These are phyloP conservation scores for Oceanodroma leucorhoa DNA, from an alignment of 2,797 vertebrate genomes.

Conservation along the genomic window DNA sequence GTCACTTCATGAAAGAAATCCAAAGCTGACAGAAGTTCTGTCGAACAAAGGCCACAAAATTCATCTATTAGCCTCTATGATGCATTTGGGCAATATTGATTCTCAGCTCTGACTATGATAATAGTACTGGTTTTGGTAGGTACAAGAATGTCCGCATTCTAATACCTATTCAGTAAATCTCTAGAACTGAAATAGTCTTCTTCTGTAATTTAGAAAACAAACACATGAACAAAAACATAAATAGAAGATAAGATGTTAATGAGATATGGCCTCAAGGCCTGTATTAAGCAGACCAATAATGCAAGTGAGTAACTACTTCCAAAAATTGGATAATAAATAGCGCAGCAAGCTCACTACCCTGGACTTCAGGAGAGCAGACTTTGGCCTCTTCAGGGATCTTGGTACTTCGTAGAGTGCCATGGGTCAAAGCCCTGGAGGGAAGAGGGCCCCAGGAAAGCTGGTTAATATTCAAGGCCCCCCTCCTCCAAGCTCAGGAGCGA, in stretches of 20 bases:
- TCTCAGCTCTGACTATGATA: background rate
- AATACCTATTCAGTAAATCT: background rate
- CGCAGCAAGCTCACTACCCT: too few species aligned
- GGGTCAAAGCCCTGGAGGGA: too few species aligned
- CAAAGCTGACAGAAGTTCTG: background rate
- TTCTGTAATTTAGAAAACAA: background rate
- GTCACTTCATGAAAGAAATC: background rate
- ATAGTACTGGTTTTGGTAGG: background rate
- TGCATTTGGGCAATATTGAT: background rate
- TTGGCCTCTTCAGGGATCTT: too few species aligned
- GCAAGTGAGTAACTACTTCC: background rate
- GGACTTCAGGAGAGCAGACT: too few species aligned
- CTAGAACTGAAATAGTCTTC: background rate
- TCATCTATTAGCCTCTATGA: background rate
- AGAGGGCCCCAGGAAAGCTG: too few species aligned
- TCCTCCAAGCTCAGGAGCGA: too few species aligned
- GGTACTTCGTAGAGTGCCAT: too few species aligned
- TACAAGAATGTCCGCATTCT: background rate
- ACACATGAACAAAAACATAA: background rate
- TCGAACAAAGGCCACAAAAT: background rate
- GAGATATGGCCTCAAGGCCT: rapidly evolving
- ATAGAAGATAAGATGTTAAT: background rate
- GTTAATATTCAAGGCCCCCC: too few species aligned
- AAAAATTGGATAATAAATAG: background rate
- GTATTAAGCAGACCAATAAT: background rate